phyloP scores from a whole-genome alignment of 2,888 invertebrate species.

The Aphodius sticticus region DNA sequence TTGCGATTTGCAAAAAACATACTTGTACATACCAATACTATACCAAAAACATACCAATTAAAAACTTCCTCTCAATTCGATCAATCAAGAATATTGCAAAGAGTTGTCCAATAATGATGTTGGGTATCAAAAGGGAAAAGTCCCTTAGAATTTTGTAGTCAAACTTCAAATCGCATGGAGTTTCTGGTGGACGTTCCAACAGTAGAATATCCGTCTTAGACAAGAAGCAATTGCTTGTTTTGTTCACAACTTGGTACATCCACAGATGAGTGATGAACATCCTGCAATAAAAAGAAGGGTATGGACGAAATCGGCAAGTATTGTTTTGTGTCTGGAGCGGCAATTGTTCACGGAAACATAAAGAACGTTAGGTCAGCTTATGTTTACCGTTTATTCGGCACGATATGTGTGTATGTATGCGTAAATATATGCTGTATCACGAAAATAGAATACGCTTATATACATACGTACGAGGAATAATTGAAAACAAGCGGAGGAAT shows the following conservation, averaged over 20 bases:
- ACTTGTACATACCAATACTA: background rate
- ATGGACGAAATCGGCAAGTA: background rate
- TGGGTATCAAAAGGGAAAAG: conserved; percentile 40
- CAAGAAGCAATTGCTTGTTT: conserved; percentile 36
- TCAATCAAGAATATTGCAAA: conserved; percentile 41
- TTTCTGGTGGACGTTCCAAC: conserved; percentile 34
- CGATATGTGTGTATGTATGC: background rate
- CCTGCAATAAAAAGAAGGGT: conserved; percentile 36
- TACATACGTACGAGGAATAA: background rate
- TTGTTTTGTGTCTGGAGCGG: background rate
- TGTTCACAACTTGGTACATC: conserved; percentile 40
- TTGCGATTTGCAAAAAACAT: too few relatives aligned
- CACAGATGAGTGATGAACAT: conserved; percentile 41
- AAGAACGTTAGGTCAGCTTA: background rate
- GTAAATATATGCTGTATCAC: background rate
- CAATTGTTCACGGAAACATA: background rate
- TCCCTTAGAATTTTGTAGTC: conserved; percentile 37
- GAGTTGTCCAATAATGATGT: conserved; percentile 40
- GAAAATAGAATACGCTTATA: background rate
- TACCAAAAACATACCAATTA: conserved; percentile 36
- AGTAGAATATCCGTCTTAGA: conserved; percentile 37
- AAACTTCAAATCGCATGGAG: conserved; percentile 34
- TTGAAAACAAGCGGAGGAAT: background rate
- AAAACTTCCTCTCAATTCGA: conserved; percentile 40
- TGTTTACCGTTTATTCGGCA: background rate